Evolutionary conservation across 2,797 vertebrate species (phyloP).

Genomic region (Labroides dimidiatus): DNA sequence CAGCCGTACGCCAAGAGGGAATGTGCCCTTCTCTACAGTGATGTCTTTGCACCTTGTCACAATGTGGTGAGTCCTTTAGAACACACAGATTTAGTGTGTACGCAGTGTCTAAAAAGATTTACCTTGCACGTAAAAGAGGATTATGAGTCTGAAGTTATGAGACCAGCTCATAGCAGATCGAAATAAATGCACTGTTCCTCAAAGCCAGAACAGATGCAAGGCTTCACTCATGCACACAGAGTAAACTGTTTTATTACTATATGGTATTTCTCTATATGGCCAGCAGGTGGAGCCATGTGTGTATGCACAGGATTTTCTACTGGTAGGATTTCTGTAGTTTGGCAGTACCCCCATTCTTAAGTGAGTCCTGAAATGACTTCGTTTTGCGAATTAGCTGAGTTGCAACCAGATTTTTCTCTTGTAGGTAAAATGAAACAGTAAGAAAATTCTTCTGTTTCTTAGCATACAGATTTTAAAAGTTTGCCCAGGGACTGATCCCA

Average conservation of each 20-base stretch:
- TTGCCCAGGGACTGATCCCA: too few species aligned
- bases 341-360: not conserved
- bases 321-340: not conserved
- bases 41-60: slow-evolving; percentile 96
- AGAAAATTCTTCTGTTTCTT: not conserved
- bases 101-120: slow-evolving; percentile 43
- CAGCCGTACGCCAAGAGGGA: slow-evolving; percentile 98
- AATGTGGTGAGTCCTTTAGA: slow-evolving; percentile 90
- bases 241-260: slow-evolving; percentile 1
- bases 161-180: too few species aligned
- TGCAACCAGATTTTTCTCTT: not conserved
- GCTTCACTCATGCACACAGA: not conserved
- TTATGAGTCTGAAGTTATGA: slow-evolving; percentile 48
- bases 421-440: not conserved
- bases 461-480: not conserved
- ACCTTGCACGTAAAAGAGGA: slow-evolving; percentile 28
- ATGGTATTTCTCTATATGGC: slow-evolving; percentile 36
- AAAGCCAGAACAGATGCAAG: slow-evolving; percentile 30
- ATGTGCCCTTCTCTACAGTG: slow-evolving; percentile 96
- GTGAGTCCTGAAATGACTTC: not conserved
- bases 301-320: slow-evolving; percentile 9
- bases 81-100: slow-evolving; percentile 24
- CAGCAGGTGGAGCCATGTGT: slow-evolving; percentile 76
- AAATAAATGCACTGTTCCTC: slow-evolving; percentile 22
- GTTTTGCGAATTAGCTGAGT: not conserved